phyloP scores from a whole-genome alignment of 2,113 vertebrate genomes.

The Tetraodon nigroviridis region DNA sequence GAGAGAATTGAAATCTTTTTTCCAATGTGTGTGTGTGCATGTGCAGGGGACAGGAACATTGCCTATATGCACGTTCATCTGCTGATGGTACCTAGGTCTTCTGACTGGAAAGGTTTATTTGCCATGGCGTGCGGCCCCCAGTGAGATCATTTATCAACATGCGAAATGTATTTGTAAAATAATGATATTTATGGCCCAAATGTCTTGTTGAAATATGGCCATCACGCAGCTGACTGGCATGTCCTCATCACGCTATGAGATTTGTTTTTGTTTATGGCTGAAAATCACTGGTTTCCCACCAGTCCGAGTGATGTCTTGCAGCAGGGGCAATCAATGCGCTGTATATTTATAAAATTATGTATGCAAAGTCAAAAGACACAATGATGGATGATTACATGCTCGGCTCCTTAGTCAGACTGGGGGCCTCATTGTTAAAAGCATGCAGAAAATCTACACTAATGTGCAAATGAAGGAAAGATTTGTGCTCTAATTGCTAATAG shows the following conservation, averaged over 20 bases:
- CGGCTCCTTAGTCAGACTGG: background rate
- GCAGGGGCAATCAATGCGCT: background rate
- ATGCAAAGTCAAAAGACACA: background rate
- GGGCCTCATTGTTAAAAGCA: background rate
- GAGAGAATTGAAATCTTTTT: slow-evolving; percentile 18
- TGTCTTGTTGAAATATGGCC: slow-evolving; percentile 7
- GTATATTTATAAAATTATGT: background rate
- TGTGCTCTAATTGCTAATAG: too few species aligned
- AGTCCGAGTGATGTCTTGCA: background rate
- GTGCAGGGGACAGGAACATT: slow-evolving; percentile 27
- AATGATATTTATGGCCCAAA: slow-evolving; percentile 10
- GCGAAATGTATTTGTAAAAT: slow-evolving; percentile 26
- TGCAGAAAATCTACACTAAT: background rate
- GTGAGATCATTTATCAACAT: slow-evolving; percentile 16
- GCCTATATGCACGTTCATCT: slow-evolving; percentile 40
- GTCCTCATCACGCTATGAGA: slow-evolving; percentile 22
- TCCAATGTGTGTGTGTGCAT: slow-evolving; percentile 1
- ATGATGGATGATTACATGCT: background rate
- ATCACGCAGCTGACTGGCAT: slow-evolving; percentile 8
- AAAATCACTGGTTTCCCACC: background rate
- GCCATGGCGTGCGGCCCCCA: slow-evolving; percentile 10
- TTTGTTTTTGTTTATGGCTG: slow-evolving; percentile 5
- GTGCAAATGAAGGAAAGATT: too few species aligned
- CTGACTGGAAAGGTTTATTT: slow-evolving; percentile 22
- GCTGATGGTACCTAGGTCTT: slow-evolving; percentile 20